Evolutionary conservation across 2,888 invertebrate genomes (phyloP), one percentile per base, ranked within the genome.

Genomic region (Torymus tubicola): DNA sequence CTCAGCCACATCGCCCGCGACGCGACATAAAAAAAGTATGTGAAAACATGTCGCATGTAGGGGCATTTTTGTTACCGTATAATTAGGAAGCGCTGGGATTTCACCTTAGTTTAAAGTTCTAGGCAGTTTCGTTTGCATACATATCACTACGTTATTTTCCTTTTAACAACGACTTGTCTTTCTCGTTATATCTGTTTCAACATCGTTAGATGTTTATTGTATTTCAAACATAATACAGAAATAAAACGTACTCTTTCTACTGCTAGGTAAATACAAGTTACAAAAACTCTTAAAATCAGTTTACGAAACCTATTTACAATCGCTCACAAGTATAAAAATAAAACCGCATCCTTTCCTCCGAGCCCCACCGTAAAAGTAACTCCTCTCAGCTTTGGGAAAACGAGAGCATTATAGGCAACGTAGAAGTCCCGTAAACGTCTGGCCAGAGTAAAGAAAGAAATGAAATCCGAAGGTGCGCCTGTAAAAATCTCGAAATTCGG

Each of bases 261-360:
- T n/a, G 63, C 18, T 42, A 16, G 31, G 5, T 21, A 16, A 16
- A 42, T 42, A 52, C 3, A 24, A 65, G 57, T 21, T 14, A n/a
- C 42, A 14, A 11, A 2, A 24, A 16, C 24, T 69, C 18, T 70
- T 76, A 21, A 77, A 77, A 77, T 77, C 70, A 77, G 64, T 77
- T 70, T 57, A 10, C 76, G 57, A 77, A 63, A 50, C 63, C 55
- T 50, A 68, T 77, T 77, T 61, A 31, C 68, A 55, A 18, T 70
- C 63, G 55, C 69, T 63, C 42, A 42, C n/a, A 0, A 13, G 50
- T 16, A 21, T 16, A 21, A 24, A 61, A 42, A 69, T 76, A 69
- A 63, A 72, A 69, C n/a, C 14, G 5, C 18, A 14, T 13, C 16
- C 77, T 55, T 68, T 70, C n/a, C n/a, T 24, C 61, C 42, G 14